Base-by-base conservation (phyloP, 2,888 invertebrate species). In the Capitulum mitella region DNA sequence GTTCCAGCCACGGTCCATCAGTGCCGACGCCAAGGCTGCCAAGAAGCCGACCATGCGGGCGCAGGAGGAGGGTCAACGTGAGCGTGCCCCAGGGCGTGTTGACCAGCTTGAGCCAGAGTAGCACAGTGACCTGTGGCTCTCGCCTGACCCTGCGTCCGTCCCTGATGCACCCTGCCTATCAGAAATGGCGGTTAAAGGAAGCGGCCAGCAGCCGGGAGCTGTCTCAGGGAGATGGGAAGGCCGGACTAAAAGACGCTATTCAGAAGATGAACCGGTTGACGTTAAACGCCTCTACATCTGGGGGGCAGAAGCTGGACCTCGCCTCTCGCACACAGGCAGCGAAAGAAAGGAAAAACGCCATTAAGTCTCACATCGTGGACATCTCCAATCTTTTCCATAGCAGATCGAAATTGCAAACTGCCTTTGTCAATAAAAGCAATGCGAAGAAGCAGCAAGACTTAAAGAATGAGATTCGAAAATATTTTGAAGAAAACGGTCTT, bases 231-330 rank as follows among this genome's bases (percentile, higher is more conserved):
- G 70, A 70, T 10, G 37, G 70, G 26, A 70, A 22, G 70, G 37
- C 26, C 22, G 40, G 70, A 10, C 40, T 70, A 6, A 70, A 70
- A 26, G 70, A 70, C 14, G 70, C 70, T 8, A 70, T 70, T 10
- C 70, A 70, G 70, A 70, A 70, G 29, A 70, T 70, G 37, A 70
- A 70, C 40, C 19, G 70, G 29, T 26, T 70, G 37, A 70, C 70
- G 22, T 40, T 70, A 40, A 70, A 70, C 26, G 37, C 64, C 34
- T 8, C 70, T 1, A n/a, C 12, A n/a, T 12, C 58, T 1, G 10
- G 26, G 40, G 40, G 26, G 5, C 70, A 22, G 34, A 64, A 64
- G 19, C 29, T 64, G 64, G 64, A 64, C 19, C 64, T 34, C 34
- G 34, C 64, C 16, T 16, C 64, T 1, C 64, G 64, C 6, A 70